phyloP scores from a whole-genome alignment of 2,113 vertebrate species.

The Furnarius figulus region DNA sequence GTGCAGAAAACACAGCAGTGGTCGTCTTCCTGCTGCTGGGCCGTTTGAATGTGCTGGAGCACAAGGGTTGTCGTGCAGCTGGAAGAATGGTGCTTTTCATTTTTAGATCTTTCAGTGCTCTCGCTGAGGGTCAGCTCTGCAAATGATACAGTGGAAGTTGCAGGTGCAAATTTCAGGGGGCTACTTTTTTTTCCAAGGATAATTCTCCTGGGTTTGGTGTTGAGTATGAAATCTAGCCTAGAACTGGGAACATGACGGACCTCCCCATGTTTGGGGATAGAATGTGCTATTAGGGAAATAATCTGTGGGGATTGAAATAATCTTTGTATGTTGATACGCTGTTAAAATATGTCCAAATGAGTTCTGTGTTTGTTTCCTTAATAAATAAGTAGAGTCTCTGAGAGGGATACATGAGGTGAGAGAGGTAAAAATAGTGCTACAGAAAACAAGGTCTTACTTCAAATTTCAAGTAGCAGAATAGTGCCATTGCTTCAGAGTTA shows the following conservation, averaged over 20 bases:
- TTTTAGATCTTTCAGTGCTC: neutral
- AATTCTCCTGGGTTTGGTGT: neutral
- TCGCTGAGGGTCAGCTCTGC: neutral
- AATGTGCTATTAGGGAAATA: neutral
- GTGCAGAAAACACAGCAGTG: neutral
- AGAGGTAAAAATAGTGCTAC: conserved; percentile 19
- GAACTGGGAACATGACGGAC: neutral
- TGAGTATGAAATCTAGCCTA: neutral
- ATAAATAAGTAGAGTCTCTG: neutral
- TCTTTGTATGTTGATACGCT: neutral
- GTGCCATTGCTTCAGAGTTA: neutral
- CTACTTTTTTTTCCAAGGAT: neutral
- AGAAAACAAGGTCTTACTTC: neutral
- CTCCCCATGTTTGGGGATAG: neutral
- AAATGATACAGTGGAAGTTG: neutral
- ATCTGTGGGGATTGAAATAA: conserved; percentile 8
- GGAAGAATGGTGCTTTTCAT: neutral
- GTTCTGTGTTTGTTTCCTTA: neutral
- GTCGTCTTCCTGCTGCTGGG: neutral
- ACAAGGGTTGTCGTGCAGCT: neutral
- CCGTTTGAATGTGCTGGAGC: neutral
- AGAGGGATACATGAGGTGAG: neutral
- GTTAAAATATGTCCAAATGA: neutral
- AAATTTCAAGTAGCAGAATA: neutral
- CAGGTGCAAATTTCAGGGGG: neutral